Conservation (phyloP, 2,888 invertebrate species). For the Lepidocyrtinus sp. region DNA sequence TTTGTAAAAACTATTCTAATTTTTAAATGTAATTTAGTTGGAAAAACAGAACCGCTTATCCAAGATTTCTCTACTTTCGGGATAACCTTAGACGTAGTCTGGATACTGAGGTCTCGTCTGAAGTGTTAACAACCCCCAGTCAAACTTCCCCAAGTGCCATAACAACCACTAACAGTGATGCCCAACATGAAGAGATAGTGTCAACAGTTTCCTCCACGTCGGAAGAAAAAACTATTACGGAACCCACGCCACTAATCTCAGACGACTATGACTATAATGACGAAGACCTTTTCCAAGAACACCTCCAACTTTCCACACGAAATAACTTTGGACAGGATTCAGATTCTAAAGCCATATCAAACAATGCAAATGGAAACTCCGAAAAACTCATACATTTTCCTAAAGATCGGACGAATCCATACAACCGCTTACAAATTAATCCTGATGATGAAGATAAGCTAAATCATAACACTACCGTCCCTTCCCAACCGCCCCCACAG, state of each 20-base stretch:
- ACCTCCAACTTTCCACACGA: not conserved
- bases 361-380: conserved; percentile 8
- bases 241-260: not conserved
- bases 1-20: too few species aligned
- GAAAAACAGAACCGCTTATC: conserved; percentile 45
- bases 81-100: conserved; percentile 30
- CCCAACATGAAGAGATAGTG: not conserved
- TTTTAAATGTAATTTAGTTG: too few species aligned
- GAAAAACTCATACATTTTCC: conserved; percentile 43
- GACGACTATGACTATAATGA: not conserved
- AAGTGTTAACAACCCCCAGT: not conserved
- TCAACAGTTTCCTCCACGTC: not conserved
- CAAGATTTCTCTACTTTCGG: conserved; percentile 29
- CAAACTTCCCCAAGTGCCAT: conserved; percentile 8
- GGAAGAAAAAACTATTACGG: too few species aligned
- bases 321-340: not conserved
- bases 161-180: not conserved
- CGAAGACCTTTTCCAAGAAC: not conserved
- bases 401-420: conserved; percentile 55
- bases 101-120: conserved; percentile 14
- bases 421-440: conserved; percentile 50
- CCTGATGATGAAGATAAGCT: conserved; percentile 20
- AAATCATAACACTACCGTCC: not conserved
- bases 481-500: not conserved
- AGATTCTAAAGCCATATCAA: not conserved